Percentiles rank a stretch among this genome's conserved stretches.
phyloP scores from a whole-genome alignment of 2,888 invertebrate genomes.

The Cheilosia scutellata region DNA sequence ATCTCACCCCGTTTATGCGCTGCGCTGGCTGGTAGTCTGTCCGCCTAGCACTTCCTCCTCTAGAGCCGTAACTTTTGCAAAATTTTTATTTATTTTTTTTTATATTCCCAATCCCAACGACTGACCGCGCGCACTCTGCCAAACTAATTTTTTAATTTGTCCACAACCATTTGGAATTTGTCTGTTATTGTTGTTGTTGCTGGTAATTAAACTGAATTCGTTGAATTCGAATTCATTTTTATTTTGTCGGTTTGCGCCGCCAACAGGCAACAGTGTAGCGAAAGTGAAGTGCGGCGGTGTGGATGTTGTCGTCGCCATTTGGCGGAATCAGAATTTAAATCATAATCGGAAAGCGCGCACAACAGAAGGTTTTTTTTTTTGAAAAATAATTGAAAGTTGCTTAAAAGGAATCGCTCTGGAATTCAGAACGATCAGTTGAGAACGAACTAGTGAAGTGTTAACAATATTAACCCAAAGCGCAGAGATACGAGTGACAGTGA shows the following conservation, averaged over 20 bases:
- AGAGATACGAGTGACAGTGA: conserved; percentile 19
- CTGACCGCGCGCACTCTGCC: too few relatives aligned
- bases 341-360: conserved; percentile 70
- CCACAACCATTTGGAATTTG: conserved; percentile 22
- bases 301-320: conserved; percentile 36
- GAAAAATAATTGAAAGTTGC: conserved; percentile 76
- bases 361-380: conserved; percentile 52
- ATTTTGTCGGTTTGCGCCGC: conserved; percentile 17
- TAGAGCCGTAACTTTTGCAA: conserved; percentile 23
- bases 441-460: conserved; percentile 78
- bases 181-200: conserved; percentile 34
- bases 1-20: neutral
- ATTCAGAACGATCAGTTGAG: conserved; percentile 80
- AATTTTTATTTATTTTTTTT: conserved; percentile 4
- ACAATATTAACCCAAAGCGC: conserved; percentile 38
- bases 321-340: conserved; percentile 67
- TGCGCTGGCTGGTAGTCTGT: conserved; percentile 14
- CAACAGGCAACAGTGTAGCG: conserved; percentile 35
- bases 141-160: conserved; percentile 50
- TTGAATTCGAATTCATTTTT: conserved; percentile 27
- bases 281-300: conserved; percentile 69
- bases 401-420: conserved; percentile 79
- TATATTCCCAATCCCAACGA: too few relatives aligned
- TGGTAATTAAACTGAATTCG: conserved; percentile 52
- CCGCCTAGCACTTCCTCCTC: conserved; percentile 47